phyloP scores from a whole-genome alignment of 2,797 vertebrate genomes.

The Hylomyscus alleni region DNA sequence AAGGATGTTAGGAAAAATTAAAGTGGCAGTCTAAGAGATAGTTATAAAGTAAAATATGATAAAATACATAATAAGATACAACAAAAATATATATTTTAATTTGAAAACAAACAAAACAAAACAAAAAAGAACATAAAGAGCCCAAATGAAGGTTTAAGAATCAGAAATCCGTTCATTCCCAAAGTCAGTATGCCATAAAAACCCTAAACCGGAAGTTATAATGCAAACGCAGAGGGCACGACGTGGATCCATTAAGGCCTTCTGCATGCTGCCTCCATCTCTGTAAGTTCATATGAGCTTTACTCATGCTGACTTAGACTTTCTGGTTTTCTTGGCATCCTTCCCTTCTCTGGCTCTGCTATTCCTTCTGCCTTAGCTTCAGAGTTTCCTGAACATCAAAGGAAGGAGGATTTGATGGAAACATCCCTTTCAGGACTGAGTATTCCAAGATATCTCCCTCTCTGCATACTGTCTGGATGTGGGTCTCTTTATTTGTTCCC shows the following conservation, averaged over 20 bases:
- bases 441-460: neutral
- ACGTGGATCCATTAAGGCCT: no score
- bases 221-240: neutral
- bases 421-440: neutral
- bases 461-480: neutral
- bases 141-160: neutral
- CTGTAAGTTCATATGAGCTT: neutral
- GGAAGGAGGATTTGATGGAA: neutral
- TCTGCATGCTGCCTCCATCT: neutral
- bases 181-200: neutral
- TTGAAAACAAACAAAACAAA: neutral
- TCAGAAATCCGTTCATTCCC: neutral
- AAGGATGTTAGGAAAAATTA: neutral
- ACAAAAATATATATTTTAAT: neutral
- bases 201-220: neutral
- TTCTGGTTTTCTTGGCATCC: neutral
- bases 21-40: neutral
- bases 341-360: neutral
- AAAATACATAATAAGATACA: neutral
- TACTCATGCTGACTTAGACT: no score
- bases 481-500: neutral
- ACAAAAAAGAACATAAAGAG: neutral
- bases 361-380: neutral
- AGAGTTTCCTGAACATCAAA: neutral
- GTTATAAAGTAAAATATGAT: neutral